phyloP scores from a whole-genome alignment of 2,113 vertebrate species.

The Cheirogaleus medius region DNA sequence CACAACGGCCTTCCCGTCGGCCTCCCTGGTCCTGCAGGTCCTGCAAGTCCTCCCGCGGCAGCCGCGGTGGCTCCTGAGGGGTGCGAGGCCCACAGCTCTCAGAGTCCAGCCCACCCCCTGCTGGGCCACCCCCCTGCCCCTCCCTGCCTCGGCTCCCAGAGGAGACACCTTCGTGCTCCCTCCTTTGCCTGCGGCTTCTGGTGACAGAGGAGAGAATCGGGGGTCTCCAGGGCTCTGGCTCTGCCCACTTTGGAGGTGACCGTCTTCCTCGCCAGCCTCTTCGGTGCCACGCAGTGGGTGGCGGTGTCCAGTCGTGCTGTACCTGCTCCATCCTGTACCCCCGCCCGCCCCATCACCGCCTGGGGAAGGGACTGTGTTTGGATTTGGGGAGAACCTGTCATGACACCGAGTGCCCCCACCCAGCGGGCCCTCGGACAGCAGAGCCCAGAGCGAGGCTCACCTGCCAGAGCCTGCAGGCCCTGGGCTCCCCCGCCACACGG shows the following conservation, averaged over 20 bases:
- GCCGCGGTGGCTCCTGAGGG: background rate
- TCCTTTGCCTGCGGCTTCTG: background rate
- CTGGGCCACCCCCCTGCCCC: background rate
- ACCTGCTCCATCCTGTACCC: background rate
- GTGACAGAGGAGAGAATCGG: background rate
- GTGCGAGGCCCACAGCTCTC: background rate
- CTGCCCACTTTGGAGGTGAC: background rate
- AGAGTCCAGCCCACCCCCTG: no score
- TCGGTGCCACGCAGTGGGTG: accelerated
- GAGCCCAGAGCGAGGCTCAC: background rate
- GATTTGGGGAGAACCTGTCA: background rate
- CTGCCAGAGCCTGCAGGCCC: background rate
- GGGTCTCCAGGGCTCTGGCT: background rate
- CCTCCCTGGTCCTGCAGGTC: accelerated
- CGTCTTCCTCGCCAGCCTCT: background rate
- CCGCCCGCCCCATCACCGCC: background rate
- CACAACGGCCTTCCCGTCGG: accelerated
- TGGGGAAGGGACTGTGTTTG: background rate
- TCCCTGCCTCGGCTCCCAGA: background rate
- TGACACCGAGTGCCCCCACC: accelerated
- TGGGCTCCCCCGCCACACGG: background rate
- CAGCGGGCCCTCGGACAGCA: accelerated
- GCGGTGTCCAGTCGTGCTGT: background rate
- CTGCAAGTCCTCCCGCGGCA: accelerated
- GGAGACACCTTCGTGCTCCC: background rate